A percentile compares a stretch with the other conserved stretches of the same genome.
Evolutionary conservation across 2,888 invertebrate genomes (phyloP).

Genomic region (Teleogryllus oceanicus): DNA sequence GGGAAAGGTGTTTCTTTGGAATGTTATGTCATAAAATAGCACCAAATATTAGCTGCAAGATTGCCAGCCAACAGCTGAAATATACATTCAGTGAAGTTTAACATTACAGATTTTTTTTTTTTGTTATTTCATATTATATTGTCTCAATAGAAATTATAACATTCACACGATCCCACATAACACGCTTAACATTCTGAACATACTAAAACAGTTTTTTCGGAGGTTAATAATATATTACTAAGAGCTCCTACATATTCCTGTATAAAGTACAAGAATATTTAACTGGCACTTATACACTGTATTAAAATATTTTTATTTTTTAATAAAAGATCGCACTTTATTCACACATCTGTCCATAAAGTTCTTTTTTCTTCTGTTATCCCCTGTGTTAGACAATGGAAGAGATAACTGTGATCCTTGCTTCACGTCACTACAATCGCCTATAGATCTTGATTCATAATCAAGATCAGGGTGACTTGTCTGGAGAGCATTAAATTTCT

Average conservation of each 20-base stretch:
- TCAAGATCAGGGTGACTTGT: not conserved
- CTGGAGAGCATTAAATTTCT: not conserved
- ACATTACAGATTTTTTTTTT: not conserved
- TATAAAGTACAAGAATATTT: not conserved
- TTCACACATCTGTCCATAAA: conserved; percentile 83
- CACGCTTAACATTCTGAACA: not conserved
- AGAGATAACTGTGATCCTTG: conserved; percentile 56
- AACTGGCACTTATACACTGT: not conserved
- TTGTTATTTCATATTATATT: not conserved
- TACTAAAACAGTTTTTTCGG: not conserved
- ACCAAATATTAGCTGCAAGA: conserved; percentile 18
- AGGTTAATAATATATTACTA: not conserved
- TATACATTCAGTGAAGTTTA: not conserved
- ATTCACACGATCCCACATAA: not conserved
- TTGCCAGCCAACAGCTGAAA: not conserved
- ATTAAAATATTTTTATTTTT: conserved; percentile 45
- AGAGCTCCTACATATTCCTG: not conserved
- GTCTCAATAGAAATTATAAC: not conserved
- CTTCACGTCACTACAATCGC: conserved; percentile 37
- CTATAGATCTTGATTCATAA: not conserved
- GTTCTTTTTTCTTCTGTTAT: conserved; percentile 68
- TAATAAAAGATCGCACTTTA: conserved; percentile 74
- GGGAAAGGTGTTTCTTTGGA: conserved; percentile 9
- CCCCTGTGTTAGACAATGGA: conserved; percentile 56
- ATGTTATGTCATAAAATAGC: conserved; percentile 18